phyloP scores from a whole-genome alignment of 2,888 invertebrate genomes.

The Leptarthrus brevirostris region DNA sequence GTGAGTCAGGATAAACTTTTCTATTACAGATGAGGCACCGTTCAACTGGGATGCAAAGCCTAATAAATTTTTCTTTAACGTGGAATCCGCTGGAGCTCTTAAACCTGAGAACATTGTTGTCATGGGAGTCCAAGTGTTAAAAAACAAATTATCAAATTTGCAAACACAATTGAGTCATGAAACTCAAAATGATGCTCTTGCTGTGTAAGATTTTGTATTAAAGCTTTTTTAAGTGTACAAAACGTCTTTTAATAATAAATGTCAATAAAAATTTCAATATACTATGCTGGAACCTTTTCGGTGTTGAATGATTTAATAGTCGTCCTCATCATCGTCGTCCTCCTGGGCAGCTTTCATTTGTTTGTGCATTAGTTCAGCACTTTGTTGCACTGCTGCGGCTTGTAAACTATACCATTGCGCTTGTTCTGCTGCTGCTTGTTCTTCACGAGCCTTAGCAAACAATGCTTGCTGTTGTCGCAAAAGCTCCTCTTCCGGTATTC shows the following conservation, averaged over 20 bases:
- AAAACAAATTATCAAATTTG: slow-evolving; percentile 94
- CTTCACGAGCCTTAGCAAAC: slow-evolving; percentile 94
- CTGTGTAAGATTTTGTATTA: slow-evolving; percentile 62
- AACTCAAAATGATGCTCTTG: slow-evolving; percentile 84
- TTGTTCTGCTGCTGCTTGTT: slow-evolving; percentile 92
- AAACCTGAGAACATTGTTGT: slow-evolving; percentile 97
- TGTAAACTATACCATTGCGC: slow-evolving; percentile 89
- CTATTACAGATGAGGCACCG: slow-evolving; percentile 80
- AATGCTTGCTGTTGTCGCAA: slow-evolving; percentile 96
- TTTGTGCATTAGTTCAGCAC: slow-evolving; percentile 62
- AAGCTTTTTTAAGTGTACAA: slow-evolving; percentile 2
- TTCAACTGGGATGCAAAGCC: slow-evolving; percentile 96
- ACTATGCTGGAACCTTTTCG: too few relatives aligned
- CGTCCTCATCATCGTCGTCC: slow-evolving; percentile 67
- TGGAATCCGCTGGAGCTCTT: slow-evolving; percentile 94
- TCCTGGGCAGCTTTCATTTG: slow-evolving; percentile 58
- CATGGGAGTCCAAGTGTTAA: slow-evolving; percentile 92
- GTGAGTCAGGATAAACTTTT: neutral
- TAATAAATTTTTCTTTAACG: slow-evolving; percentile 96
- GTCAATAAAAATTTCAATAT: neutral
- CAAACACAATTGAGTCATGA: slow-evolving; percentile 93
- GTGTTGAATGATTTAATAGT: slow-evolving; percentile 54
- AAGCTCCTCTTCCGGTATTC: slow-evolving; percentile 98
- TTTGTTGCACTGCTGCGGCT: slow-evolving; percentile 71
- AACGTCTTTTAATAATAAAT: neutral